Conservation (phyloP, 2,797 vertebrate genomes). For the Thalassophryne amazonica region DNA sequence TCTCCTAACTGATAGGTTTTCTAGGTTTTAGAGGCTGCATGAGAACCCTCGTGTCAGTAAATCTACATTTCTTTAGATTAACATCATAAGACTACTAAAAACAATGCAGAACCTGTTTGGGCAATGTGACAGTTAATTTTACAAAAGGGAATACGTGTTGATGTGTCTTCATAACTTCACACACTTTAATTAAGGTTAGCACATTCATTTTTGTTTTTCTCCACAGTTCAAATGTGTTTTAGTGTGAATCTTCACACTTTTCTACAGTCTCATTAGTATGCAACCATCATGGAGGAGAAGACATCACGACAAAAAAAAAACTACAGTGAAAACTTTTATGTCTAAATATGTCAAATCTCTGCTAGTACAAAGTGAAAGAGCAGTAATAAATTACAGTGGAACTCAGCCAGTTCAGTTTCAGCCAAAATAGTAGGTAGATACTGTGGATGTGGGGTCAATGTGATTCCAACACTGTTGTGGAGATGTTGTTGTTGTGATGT, state of each 20-base stretch:
- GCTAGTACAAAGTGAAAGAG: neutral
- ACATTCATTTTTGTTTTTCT: conserved; percentile 11
- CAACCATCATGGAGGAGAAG: conserved; percentile 2
- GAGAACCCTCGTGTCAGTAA: too few relatives aligned
- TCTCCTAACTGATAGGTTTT: too few relatives aligned
- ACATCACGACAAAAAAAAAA: neutral
- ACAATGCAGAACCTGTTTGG: neutral
- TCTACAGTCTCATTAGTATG: conserved; percentile 11
- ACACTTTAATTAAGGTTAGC: conserved; percentile 15
- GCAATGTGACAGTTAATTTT: conserved; percentile 11
- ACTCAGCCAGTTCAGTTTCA: too few relatives aligned
- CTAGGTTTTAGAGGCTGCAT: too few relatives aligned
- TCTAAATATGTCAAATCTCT: neutral
- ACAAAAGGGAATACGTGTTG: neutral
- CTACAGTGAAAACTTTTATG: neutral
- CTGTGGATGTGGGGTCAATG: too few relatives aligned
- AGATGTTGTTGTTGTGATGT: too few relatives aligned
- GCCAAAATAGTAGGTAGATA: too few relatives aligned
- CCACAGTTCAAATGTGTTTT: neutral
- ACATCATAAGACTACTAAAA: conserved; percentile 11
- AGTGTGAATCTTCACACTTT: conserved; percentile 23
- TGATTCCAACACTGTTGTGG: too few relatives aligned
- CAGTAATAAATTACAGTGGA: neutral
- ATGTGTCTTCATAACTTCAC: neutral
- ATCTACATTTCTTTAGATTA: conserved; percentile 12